phyloP scores from a whole-genome alignment of 2,113 vertebrate genomes.

The Hippocampus abdominalis region DNA sequence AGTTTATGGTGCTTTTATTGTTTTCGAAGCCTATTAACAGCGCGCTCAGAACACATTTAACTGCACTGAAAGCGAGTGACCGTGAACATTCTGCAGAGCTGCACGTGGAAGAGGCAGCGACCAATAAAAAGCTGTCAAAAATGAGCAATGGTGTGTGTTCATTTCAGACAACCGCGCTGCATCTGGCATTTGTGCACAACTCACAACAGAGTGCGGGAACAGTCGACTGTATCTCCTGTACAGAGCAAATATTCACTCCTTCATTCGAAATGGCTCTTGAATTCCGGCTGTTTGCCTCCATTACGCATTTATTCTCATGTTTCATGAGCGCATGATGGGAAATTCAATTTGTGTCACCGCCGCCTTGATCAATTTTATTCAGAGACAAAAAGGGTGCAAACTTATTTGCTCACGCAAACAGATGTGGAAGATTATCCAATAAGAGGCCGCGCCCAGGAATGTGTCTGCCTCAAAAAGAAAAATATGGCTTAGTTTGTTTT shows the following conservation, averaged over 20 bases:
- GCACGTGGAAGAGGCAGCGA: not conserved
- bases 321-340: slow-evolving; percentile 36
- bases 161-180: not conserved
- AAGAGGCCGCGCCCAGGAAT: not conserved
- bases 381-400: not conserved
- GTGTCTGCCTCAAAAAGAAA: not conserved
- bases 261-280: not conserved
- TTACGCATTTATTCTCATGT: slow-evolving; percentile 30
- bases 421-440: no score
- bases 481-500: not conserved
- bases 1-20: slow-evolving; percentile 15
- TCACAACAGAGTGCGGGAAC: not conserved
- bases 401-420: no score
- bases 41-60: slow-evolving; percentile 4
- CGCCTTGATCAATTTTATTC: slow-evolving; percentile 32
- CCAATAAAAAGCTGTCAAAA: slow-evolving; percentile 2
- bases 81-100: slow-evolving; percentile 2
- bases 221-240: slow-evolving; percentile 3
- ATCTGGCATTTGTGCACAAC: slow-evolving; percentile 2
- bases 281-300: slow-evolving; percentile 1
- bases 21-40: not conserved
- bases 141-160: not conserved
- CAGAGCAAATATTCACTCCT: not conserved
- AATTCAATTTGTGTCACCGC: slow-evolving; percentile 26
- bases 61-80: not conserved